These are phyloP conservation scores for Mythimna pallens DNA, from an alignment of 2,888 invertebrate genomes.

Conservation along the genomic window DNA sequence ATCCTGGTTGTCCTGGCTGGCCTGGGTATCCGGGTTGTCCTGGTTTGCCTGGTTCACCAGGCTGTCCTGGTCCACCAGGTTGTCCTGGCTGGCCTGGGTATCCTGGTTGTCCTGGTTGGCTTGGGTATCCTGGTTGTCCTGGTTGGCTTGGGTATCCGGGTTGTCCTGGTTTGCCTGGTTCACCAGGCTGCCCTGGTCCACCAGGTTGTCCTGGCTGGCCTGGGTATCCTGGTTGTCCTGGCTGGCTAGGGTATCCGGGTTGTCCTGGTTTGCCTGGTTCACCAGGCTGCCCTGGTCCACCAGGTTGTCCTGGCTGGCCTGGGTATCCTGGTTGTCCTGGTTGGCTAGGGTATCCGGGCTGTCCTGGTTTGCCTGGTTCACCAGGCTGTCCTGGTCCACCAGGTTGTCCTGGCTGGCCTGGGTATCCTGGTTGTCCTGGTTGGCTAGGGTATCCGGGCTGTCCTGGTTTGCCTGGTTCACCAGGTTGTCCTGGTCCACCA, in stretches of 20 bases:
- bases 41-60: constrained; percentile 48
- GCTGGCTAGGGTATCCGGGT: too few relatives aligned
- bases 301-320: constrained; percentile 14
- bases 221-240: constrained; percentile 39
- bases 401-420: not conserved
- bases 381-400: too few relatives aligned
- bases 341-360: constrained; percentile 13
- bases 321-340: constrained; percentile 24
- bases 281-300: constrained; percentile 15
- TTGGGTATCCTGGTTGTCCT: not conserved
- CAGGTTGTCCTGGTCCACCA: constrained; percentile 5
- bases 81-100: constrained; percentile 49
- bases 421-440: not conserved
- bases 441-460: constrained; percentile 52
- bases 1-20: not conserved
- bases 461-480: constrained; percentile 24
- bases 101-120: constrained; percentile 63
- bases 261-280: constrained; percentile 27
- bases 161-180: constrained; percentile 32
- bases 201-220: constrained; percentile 47
- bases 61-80: constrained; percentile 26
- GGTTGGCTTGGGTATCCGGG: constrained; percentile 35
- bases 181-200: constrained; percentile 25
- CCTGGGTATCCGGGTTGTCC: constrained; percentile 47
- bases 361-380: not conserved